Evolutionary conservation across 2,797 vertebrate genomes (phyloP).

Genomic region (Lithobates sylvaticus): DNA sequence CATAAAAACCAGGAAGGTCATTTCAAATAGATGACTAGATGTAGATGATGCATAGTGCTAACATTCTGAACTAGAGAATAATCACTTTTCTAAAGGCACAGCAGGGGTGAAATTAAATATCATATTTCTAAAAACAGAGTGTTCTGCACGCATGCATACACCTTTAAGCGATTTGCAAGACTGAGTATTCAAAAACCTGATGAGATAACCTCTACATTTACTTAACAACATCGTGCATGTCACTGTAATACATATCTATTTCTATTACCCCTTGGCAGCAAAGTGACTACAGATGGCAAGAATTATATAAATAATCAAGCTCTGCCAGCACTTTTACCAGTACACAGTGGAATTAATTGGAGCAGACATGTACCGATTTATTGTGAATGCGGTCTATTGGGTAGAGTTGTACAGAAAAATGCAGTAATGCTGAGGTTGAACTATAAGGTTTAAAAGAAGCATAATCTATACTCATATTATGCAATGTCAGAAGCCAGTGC

Average conservation of each 20-base stretch:
- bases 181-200: background rate
- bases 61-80: background rate
- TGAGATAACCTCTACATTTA: constrained; percentile 7
- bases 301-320: constrained; percentile 4
- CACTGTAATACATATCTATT: constrained; percentile 16
- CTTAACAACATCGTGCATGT: background rate
- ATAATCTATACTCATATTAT: background rate
- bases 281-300: constrained; percentile 1
- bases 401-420: background rate
- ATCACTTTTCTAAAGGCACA: background rate
- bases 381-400: background rate
- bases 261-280: constrained; percentile 10
- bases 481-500: background rate
- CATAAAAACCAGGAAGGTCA: background rate
- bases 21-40: background rate
- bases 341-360: constrained; percentile 4
- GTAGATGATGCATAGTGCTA: background rate
- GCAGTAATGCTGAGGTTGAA: background rate
- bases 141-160: background rate
- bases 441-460: background rate
- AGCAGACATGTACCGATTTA: background rate
- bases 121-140: background rate
- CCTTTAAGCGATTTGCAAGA: background rate
- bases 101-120: background rate
- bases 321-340: constrained; percentile 9